A percentile compares a stretch with the other conserved stretches of the same genome.
Evolutionary conservation across 2,888 invertebrate genomes (phyloP).

Genomic region (Meiosimyza platycephala): DNA sequence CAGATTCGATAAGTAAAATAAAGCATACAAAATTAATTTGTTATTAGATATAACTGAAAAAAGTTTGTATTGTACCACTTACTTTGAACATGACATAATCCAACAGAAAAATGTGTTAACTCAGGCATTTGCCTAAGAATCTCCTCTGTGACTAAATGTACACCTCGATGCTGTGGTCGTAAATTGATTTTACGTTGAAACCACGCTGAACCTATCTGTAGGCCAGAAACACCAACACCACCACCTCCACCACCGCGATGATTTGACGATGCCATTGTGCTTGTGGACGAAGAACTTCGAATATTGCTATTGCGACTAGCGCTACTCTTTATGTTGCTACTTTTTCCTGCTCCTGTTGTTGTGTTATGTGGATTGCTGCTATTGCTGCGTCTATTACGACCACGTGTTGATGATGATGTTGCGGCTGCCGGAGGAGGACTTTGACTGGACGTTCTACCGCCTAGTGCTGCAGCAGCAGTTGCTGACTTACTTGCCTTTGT

Average conservation of each 20-base stretch:
- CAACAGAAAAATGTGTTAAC: slow-evolving; percentile 92
- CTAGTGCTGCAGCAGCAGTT: slow-evolving; percentile 58
- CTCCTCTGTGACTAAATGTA: slow-evolving; percentile 97
- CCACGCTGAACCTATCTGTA: slow-evolving; percentile 97
- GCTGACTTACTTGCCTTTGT: slow-evolving; percentile 57
- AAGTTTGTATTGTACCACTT: slow-evolving; percentile 68
- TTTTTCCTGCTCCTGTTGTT: slow-evolving; percentile 59
- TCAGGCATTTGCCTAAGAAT: slow-evolving; percentile 95
- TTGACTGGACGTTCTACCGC: slow-evolving; percentile 46
- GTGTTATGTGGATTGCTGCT: slow-evolving; percentile 47
- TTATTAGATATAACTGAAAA: too few relatives aligned
- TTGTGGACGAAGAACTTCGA: slow-evolving; percentile 67
- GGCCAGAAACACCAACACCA: slow-evolving; percentile 72
- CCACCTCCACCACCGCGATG: slow-evolving; percentile 61
- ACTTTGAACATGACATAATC: slow-evolving; percentile 97
- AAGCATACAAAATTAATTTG: too few relatives aligned
- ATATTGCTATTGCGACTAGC: slow-evolving; percentile 66
- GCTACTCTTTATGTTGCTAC: slow-evolving; percentile 62
- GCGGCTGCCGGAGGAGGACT: slow-evolving; percentile 52
- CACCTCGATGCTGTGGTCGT: slow-evolving; percentile 95
- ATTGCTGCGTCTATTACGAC: slow-evolving; percentile 48
- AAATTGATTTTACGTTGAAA: slow-evolving; percentile 97
- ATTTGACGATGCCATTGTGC: slow-evolving; percentile 69
- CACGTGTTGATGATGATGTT: slow-evolving; percentile 42
- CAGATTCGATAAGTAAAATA: too few relatives aligned